Percentiles rank a stretch among this genome's conserved stretches.
phyloP scores from a whole-genome alignment of 2,113 vertebrate genomes.

The Amblyopsis rosae region DNA sequence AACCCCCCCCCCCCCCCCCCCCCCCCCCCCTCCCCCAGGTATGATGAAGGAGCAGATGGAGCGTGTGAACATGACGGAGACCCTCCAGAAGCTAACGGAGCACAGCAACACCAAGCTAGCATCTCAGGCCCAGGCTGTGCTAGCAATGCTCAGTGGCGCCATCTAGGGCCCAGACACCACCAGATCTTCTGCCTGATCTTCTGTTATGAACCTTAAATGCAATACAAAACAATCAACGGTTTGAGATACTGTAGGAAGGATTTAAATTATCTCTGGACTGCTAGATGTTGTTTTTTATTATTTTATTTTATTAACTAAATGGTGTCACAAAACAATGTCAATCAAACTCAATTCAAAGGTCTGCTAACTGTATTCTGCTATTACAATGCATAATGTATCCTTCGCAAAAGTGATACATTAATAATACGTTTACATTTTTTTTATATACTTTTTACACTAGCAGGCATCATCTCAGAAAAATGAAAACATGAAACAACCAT shows the following conservation, averaged over 20 bases:
- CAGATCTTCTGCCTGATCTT: neutral
- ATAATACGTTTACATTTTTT: no score
- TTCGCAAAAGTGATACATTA: no score
- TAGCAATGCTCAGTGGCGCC: conserved; percentile 68
- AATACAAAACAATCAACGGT: neutral
- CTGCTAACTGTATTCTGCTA: no score
- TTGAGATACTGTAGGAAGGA: neutral
- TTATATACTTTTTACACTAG: no score
- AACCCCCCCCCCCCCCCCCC: no score
- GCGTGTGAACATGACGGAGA: conserved; percentile 78
- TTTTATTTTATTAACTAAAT: neutral
- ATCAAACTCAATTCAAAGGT: no score
- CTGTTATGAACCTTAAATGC: neutral
- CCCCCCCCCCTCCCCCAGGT: conserved; percentile 47
- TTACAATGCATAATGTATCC: no score
- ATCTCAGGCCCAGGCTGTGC: conserved; percentile 75
- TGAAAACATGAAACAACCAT: no score
- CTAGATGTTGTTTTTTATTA: neutral
- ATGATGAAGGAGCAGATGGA: conserved; percentile 81
- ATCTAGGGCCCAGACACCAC: conserved; percentile 32
- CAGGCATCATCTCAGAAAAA: no score
- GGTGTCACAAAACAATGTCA: no score
- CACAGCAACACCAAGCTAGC: conserved; percentile 78
- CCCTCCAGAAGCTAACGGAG: conserved; percentile 71
- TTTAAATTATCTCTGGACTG: neutral